phyloP scores from a whole-genome alignment of 1,140 invertebrate species.

The Pentalonia nigronervosa region DNA sequence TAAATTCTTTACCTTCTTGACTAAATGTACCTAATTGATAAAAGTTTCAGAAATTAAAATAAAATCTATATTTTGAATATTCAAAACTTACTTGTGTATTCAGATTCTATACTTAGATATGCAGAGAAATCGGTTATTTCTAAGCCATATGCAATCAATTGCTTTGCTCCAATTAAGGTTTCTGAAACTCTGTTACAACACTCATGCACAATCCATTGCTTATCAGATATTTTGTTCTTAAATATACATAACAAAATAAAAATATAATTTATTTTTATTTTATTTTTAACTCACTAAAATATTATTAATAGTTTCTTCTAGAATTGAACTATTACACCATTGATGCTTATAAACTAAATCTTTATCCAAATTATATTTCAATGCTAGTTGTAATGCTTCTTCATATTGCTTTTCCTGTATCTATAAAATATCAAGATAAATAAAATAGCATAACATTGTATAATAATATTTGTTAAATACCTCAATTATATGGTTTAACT shows the following conservation, averaged over 20 bases:
- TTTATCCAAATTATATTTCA: constrained; percentile 43
- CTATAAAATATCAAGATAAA: constrained; percentile 8
- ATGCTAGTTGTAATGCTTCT: constrained; percentile 41
- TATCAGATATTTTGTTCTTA: constrained; percentile 47
- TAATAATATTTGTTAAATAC: not conserved
- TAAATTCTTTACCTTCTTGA: constrained; percentile 46
- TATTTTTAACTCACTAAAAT: constrained; percentile 32
- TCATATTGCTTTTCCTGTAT: constrained; percentile 50
- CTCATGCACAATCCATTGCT: constrained; percentile 42
- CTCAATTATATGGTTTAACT: not conserved
- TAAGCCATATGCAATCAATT: constrained; percentile 33
- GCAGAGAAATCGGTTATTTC: constrained; percentile 51
- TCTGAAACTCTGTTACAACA: constrained; percentile 48
- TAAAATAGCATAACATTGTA: not conserved
- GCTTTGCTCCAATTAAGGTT: constrained; percentile 43
- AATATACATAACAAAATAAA: not conserved
- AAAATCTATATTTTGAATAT: not conserved
- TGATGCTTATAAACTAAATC: constrained; percentile 57
- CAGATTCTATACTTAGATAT: constrained; percentile 24
- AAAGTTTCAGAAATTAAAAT: not conserved
- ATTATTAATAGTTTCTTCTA: constrained; percentile 38
- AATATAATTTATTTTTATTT: not conserved
- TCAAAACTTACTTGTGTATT: not conserved
- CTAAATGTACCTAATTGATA: constrained; percentile 22
- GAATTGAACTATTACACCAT: constrained; percentile 44